These are phyloP conservation scores for Furnarius figulus DNA, from an alignment of 2,113 vertebrate species.

Conservation along the genomic window DNA sequence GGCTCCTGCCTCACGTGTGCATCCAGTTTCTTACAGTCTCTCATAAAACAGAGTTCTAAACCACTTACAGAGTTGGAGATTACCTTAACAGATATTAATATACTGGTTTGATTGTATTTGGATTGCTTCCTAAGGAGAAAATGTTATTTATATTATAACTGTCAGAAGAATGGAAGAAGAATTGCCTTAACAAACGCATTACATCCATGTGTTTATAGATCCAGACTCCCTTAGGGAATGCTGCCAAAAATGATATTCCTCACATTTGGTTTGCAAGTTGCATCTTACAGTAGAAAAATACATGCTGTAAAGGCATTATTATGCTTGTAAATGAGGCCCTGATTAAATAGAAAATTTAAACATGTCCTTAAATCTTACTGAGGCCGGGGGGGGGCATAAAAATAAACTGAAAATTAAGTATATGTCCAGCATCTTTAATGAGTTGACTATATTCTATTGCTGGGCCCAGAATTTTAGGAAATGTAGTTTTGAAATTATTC, in stretches of 20 bases:
- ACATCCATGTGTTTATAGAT: conserved; percentile 48
- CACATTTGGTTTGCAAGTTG: background rate
- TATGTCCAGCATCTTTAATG: background rate
- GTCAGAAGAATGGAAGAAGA: conserved; percentile 50
- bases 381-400: background rate
- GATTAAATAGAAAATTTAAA: conserved; percentile 5
- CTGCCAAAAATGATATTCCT: conserved; percentile 47
- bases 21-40: background rate
- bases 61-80: background rate
- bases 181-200: conserved; percentile 45
- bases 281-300: background rate
- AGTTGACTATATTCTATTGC: background rate
- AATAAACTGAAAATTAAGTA: conserved; percentile 1
- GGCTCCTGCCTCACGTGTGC: background rate
- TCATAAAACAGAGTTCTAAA: background rate
- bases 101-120: conserved; percentile 34
- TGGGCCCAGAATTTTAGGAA: background rate
- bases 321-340: background rate
- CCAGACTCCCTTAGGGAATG: conserved; percentile 45
- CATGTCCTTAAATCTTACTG: background rate
- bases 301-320: background rate
- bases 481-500: background rate
- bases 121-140: conserved; percentile 44
- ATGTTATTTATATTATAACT: conserved; percentile 52
- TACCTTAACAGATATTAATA: conserved; percentile 1